Base-by-base conservation (phyloP, 1,140 invertebrate species). In the Atta colombica region DNA sequence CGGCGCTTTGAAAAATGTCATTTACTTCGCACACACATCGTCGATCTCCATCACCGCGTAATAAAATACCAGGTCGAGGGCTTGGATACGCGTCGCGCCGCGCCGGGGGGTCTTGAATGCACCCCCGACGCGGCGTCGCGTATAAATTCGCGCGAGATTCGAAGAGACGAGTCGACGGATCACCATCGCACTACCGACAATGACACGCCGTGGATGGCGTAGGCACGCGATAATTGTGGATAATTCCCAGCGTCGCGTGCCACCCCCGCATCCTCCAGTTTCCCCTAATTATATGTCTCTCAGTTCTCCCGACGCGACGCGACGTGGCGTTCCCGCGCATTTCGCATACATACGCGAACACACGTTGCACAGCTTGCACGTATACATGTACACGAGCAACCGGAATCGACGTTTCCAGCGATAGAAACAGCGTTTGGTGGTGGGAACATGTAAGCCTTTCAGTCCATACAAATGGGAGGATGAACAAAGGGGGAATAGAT, bases 221-320 rank as follows among this genome's bases (percentile, higher is more conserved):
- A 89, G 90, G 72, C 85, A 77, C 71, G 87, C 78, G 87, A 68
- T 86, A 91, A 92, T 91, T 91, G 91, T 87, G 80, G 86, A 91
- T 92, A 91, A 91, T 91, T 92, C 88, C 87, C 82, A 78, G 71
- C 85, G 86, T 90, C 77, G 91, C 88, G 88, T 91, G 85, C 87
- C 85, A 74, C 85, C 74, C 81, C 87, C 87, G 77, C 78, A 86
- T 91, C 89, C 87, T 84, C 80, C 61, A 72, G 80, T 86, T 63
- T 31, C 28, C 49, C 66, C 65, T 92, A 92, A 92, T 92, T 92
- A 91, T 90, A 91, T 82, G 91, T 91, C 88, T 86, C 87, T 88
- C 86, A 14, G 25, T 28, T 14, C 55, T 75, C 39, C n/a, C 25
- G 53, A 39, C 53, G 51, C 31, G 5, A 35, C 31, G 31, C 31